Base-by-base conservation (phyloP, 2,113 vertebrate genomes). In the Podilymbus podiceps region DNA sequence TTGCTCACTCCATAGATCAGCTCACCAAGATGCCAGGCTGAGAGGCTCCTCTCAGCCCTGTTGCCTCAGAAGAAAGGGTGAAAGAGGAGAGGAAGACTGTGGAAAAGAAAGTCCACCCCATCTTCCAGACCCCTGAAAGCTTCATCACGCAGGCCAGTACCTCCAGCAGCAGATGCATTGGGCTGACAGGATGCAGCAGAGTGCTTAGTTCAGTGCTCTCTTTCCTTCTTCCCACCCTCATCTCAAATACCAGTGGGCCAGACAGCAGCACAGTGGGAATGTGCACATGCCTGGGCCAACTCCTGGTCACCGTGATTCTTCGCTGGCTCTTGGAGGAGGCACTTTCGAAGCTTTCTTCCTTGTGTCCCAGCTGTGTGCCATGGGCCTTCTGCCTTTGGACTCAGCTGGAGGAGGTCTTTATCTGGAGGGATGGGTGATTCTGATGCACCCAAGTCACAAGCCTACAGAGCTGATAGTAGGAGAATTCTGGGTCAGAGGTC, bases 301-400 rank as follows among this genome's bases (percentile, higher is more conserved):
- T 58, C 44, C 56, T 62, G 42, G 31, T 14, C 46, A 49, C 28
- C 46, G 9, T 1, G 3, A 14, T 42, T 55, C 11, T 63, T n/a
- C 1, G 0, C 33, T 27, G 13, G 8, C 24, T 62, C 9, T 58
- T 2, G 0, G 42, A 46, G 5, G 23, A 33, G 10, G 13, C 59
- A 11, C 20, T 40, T 23, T 50, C 35, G 55, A 58, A 27, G 35
- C 55, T 44, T 55, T 15, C 44, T 62, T 69, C 42, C 27, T 49
- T 35, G 22, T 28, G 9, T 46, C 27, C 28, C 31, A 56, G 35
- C 55, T 50, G 15, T 23, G 52, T 49, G 44, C 17, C n/a, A 18
- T 35, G 47, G n/a, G 25, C 11, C 25, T 63, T 30, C 63, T 67
- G 67, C 38, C 52, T 20, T 35, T 35, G 4, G 9, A 60, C 53